Evolutionary conservation across 2,113 vertebrate genomes (phyloP).

Genomic region (Cichladusa arquata): DNA sequence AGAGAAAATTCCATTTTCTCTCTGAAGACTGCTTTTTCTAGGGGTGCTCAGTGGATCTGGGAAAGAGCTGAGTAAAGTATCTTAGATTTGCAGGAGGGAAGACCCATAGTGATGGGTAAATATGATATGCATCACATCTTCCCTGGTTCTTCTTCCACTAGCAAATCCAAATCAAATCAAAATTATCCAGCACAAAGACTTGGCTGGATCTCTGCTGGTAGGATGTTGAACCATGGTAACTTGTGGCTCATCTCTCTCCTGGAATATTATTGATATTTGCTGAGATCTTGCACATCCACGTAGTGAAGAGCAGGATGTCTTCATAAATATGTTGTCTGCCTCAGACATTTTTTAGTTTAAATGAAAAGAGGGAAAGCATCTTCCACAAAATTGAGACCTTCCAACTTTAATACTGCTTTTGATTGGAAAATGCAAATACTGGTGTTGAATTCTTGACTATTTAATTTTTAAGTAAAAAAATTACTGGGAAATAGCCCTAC

Average conservation of each 20-base stretch:
- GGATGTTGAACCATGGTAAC: fast-evolving
- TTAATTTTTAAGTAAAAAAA: not conserved
- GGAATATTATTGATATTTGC: not conserved
- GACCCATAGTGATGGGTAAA: not conserved
- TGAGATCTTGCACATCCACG: not conserved
- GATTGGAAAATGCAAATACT: not conserved
- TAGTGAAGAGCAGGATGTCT: not conserved
- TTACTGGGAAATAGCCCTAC: fast-evolving
- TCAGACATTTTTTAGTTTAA: fast-evolving
- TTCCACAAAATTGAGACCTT: not conserved
- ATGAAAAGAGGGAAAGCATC: not conserved
- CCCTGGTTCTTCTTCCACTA: not conserved
- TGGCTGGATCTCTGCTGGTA: not conserved
- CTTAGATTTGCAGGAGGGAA: not conserved
- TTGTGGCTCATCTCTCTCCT: not conserved
- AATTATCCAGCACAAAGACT: not conserved
- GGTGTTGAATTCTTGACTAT: not conserved
- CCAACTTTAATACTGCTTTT: not conserved
- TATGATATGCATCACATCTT: not conserved
- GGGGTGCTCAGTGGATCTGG: not conserved
- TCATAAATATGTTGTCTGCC: not conserved
- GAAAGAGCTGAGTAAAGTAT: not conserved
- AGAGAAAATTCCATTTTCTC: not conserved
- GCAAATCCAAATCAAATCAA: not conserved
- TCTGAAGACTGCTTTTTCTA: not conserved